Percentiles rank a stretch among this genome's conserved stretches.
phyloP scores from a whole-genome alignment of 2,797 vertebrate genomes.

The Fistularia commersonii region DNA sequence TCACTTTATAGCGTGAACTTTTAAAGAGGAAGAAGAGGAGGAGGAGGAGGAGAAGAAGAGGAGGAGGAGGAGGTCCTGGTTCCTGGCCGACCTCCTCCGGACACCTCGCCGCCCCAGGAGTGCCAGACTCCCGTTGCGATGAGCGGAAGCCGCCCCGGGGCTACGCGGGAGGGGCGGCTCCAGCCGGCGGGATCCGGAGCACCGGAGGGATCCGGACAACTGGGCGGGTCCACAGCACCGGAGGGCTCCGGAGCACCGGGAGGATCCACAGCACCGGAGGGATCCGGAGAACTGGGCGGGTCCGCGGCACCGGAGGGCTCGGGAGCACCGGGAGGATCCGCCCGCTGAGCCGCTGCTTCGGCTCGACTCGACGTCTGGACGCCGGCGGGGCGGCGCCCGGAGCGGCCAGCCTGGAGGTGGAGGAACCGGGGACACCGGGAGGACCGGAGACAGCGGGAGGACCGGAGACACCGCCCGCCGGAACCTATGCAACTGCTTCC shows the following conservation, averaged over 20 bases:
- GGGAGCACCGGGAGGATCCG: constrained; percentile 20
- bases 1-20: no score
- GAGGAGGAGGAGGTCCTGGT: constrained; percentile 31
- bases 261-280: constrained; percentile 11
- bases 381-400: constrained; percentile 33
- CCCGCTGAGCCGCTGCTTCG: constrained; percentile 24
- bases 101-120: no score
- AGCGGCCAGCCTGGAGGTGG: constrained; percentile 26
- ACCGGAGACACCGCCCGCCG: constrained; percentile 27
- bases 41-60: no score
- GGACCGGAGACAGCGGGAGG: no score
- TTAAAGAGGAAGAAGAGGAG: no score
- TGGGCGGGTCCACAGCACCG: no score
- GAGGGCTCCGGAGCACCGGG: constrained; percentile 9
- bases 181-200: constrained; percentile 20
- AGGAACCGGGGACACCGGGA: no score
- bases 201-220: not conserved
- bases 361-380: no score
- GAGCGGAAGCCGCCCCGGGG: constrained; percentile 42
- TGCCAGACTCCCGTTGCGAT: constrained; percentile 37
- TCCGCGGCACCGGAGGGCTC: no score
- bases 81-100: no score
- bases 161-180: constrained; percentile 40
- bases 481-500: no score
- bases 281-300: no score